A percentile compares a stretch with the other conserved stretches of the same genome.
phyloP scores from a whole-genome alignment of 1,140 invertebrate species.

The Drosophila sproati region DNA sequence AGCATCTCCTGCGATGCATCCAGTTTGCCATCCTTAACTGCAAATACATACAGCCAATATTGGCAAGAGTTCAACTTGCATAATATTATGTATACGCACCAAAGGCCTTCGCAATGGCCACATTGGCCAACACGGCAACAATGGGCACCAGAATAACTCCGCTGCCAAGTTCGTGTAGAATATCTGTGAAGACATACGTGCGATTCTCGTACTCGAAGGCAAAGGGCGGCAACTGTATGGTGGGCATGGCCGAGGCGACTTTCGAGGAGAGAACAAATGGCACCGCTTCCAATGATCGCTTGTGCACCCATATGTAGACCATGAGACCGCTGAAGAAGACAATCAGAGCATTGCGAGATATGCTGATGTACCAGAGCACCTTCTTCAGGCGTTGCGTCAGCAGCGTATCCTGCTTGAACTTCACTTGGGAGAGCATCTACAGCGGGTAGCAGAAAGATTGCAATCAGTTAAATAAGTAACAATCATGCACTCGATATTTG shows the following conservation, averaged over 20 bases:
- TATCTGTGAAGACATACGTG: constrained; percentile 87
- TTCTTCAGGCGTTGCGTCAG: constrained; percentile 86
- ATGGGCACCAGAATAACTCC: constrained; percentile 91
- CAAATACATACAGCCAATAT: background rate
- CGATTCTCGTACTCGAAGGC: constrained; percentile 86
- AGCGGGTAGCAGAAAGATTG: background rate
- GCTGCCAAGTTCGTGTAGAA: constrained; percentile 88
- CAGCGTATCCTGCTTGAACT: constrained; percentile 82
- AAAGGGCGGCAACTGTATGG: constrained; percentile 88
- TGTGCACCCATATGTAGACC: constrained; percentile 85
- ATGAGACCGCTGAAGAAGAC: constrained; percentile 90
- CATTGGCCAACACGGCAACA: constrained; percentile 92
- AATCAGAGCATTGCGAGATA: constrained; percentile 92
- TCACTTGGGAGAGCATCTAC: constrained; percentile 70
- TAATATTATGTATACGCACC: constrained; percentile 86
- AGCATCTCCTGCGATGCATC: constrained; percentile 91
- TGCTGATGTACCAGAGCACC: constrained; percentile 90
- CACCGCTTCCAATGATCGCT: constrained; percentile 69
- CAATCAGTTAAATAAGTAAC: no score
- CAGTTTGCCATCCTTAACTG: constrained; percentile 86
- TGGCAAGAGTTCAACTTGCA: background rate
- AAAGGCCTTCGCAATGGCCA: constrained; percentile 95
- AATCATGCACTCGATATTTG: no score
- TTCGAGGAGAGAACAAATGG: constrained; percentile 85
- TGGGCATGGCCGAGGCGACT: constrained; percentile 88